A percentile compares a stretch with the other conserved stretches of the same genome.
phyloP scores from a whole-genome alignment of 2,113 vertebrate species.

The Pholis gunnellus region DNA sequence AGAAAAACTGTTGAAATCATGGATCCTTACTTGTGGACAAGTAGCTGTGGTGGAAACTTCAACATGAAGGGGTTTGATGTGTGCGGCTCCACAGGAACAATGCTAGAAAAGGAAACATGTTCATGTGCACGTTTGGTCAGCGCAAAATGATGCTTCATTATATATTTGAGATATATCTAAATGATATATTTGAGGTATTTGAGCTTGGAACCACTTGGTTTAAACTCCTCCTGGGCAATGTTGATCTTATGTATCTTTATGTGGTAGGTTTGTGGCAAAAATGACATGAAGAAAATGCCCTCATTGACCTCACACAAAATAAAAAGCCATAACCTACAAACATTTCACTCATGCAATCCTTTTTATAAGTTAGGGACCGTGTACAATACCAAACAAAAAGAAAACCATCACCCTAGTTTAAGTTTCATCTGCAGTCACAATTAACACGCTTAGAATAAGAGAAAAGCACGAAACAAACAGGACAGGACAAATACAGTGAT shows the following conservation, averaged over 20 bases:
- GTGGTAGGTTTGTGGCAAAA: neutral
- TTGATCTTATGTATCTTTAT: neutral
- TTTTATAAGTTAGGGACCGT: too few relatives aligned
- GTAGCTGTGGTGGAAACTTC: conserved; percentile 15
- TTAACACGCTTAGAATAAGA: neutral
- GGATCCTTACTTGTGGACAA: conserved; percentile 40
- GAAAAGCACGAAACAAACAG: neutral
- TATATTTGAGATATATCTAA: neutral
- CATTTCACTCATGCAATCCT: too few relatives aligned
- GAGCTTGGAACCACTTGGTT: neutral
- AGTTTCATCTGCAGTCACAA: too few relatives aligned
- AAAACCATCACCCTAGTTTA: too few relatives aligned
- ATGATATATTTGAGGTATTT: neutral
- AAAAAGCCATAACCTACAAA: neutral
- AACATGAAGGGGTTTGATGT: conserved; percentile 24
- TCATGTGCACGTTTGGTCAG: neutral
- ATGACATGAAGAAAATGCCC: neutral
- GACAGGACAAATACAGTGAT: neutral
- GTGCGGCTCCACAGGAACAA: neutral
- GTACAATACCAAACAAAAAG: too few relatives aligned
- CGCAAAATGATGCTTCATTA: neutral
- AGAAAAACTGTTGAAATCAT: neutral
- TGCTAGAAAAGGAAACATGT: neutral
- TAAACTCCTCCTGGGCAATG: too few relatives aligned
- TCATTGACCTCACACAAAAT: neutral